Base-by-base conservation (phyloP, 2,113 vertebrate species). In the Embiotoca jacksoni region DNA sequence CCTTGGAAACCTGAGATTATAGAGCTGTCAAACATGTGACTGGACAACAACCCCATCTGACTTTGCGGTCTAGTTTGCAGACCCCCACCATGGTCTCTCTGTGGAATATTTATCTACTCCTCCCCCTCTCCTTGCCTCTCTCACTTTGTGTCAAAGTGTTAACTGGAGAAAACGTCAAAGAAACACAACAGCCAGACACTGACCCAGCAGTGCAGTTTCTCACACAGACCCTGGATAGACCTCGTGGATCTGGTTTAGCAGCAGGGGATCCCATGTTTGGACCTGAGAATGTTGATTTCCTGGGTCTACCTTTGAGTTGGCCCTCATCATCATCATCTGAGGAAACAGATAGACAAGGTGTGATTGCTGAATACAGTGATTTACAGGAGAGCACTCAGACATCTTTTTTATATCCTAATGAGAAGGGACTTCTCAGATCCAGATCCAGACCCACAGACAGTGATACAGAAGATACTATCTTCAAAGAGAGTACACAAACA, bases 331-430 rank as follows among this genome's bases (percentile, higher is more conserved):
- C 23, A 23, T 91, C 87, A 59, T 69, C 80, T 37, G 88, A 92
- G 60, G 87, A 89, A 36, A 56, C 31, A 11, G 78, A 85, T 16
- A 73, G 70, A 46, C 88, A 92, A 80, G 93, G 89, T 32, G 86
- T 88, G 59, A 80, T 92, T 37, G 93, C 90, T 44, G 93, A 94
- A 86, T 92, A 94, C 7, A 7, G 55, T 11, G 89, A 91, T 63
- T 37, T 74, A 37, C 77, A 79, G 31, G 88, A 83, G 3, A 72
- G 47, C 46, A 63, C 72, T 37, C 83, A 88, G 36, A 31, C 39
- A 2, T 62, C 80, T 32, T 14, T 46, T 46, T 53, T 69, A 47
- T 35, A 66, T 72, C 37, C 47, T 10, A 32, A 69, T 47, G 87
- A 83, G 46, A 71, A 56, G 23, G 55, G 5, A 75, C 33, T 15